A percentile compares a stretch with the other conserved stretches of the same genome.
phyloP scores from a whole-genome alignment of 2,113 vertebrate species.

The Oreochromis niloticus region DNA sequence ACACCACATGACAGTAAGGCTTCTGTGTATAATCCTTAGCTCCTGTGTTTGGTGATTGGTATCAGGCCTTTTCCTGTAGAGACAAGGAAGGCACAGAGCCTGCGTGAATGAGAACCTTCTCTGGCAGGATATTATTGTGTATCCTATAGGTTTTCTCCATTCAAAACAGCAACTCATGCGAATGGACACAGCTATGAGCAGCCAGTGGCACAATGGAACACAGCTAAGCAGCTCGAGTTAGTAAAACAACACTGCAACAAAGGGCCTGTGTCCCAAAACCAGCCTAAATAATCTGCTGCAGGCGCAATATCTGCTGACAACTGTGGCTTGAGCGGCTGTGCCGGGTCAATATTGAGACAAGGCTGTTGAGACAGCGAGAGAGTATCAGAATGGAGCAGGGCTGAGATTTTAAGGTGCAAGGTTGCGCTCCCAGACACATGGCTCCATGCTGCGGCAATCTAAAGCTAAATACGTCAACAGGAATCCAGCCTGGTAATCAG shows the following conservation, averaged over 20 bases:
- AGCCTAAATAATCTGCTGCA: conserved; percentile 64
- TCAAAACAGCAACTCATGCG: conserved; percentile 63
- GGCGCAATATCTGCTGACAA: conserved; percentile 66
- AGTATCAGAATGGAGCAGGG: background rate
- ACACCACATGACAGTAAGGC: background rate
- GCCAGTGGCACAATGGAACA: conserved; percentile 47
- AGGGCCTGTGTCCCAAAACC: conserved; percentile 58
- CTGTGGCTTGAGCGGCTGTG: conserved; percentile 11
- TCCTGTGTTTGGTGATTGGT: conserved; percentile 58
- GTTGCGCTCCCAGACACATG: conserved; percentile 3
- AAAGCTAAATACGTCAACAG: conserved; percentile 22
- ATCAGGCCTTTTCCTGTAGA: conserved; percentile 61
- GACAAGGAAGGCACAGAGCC: conserved; percentile 28
- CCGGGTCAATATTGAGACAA: conserved; percentile 22
- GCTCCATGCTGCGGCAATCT: conserved; percentile 10
- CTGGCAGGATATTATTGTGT: conserved; percentile 60
- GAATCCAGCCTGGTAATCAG: conserved; percentile 54
- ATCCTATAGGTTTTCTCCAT: conserved; percentile 36
- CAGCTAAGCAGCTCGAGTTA: conserved; percentile 38
- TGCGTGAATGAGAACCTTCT: conserved; percentile 28
- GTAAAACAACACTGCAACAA: conserved; percentile 67
- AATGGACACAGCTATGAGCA: conserved; percentile 48
- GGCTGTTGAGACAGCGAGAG: background rate
- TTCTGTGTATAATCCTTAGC: conserved; percentile 19
- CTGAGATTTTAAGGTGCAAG: background rate